phyloP scores from a whole-genome alignment of 2,113 vertebrate genomes.

The Phylloscopus trochiloides region DNA sequence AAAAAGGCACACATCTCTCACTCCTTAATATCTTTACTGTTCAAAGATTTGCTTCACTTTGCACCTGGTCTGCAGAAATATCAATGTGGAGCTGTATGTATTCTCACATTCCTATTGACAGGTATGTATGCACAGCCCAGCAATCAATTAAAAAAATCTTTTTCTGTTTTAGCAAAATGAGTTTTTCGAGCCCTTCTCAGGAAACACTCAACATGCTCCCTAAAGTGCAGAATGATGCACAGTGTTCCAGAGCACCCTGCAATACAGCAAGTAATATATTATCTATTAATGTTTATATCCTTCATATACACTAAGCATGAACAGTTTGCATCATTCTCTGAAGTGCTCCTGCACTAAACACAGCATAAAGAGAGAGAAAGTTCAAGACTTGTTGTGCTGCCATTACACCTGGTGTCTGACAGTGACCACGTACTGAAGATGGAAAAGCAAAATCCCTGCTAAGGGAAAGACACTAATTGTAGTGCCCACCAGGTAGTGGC shows the following conservation, averaged over 20 bases:
- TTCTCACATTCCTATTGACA: background rate
- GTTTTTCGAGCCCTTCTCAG: background rate
- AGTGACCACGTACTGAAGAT: background rate
- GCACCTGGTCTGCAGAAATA: background rate
- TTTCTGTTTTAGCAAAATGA: background rate
- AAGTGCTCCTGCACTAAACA: background rate
- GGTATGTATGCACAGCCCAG: background rate
- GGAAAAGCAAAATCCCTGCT: background rate
- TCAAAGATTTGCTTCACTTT: conserved; percentile 17
- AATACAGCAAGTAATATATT: background rate
- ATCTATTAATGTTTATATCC: background rate
- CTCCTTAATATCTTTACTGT: background rate
- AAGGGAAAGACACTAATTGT: background rate
- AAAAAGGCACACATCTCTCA: background rate
- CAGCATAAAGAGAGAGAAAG: background rate
- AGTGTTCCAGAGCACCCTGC: background rate
- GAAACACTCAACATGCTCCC: background rate
- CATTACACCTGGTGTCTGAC: background rate
- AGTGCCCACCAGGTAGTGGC: background rate
- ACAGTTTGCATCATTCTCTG: background rate
- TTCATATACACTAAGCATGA: background rate
- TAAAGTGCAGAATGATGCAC: background rate
- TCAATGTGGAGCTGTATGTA: background rate
- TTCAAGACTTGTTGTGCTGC: background rate
- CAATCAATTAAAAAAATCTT: background rate